phyloP scores from a whole-genome alignment of 2,113 vertebrate species.

The Clupea harengus region DNA sequence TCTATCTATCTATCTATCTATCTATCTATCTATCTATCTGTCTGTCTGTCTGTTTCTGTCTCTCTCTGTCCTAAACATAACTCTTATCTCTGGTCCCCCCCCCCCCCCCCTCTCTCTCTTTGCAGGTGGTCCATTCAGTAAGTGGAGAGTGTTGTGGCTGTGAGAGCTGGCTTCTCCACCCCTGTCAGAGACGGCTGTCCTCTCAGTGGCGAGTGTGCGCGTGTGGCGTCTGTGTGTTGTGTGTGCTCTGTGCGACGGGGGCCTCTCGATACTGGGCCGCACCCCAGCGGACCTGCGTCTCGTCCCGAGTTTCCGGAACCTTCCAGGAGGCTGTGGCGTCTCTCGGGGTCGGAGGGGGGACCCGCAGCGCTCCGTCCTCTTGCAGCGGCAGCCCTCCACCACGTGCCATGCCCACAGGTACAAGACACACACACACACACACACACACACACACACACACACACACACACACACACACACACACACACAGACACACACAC shows the following conservation, averaged over 20 bases:
- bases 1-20: neutral
- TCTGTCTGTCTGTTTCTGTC: neutral
- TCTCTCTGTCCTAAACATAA: neutral
- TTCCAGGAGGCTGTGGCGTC: constrained; percentile 13
- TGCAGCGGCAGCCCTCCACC: neutral
- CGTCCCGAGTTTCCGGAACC: neutral
- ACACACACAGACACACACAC: too few relatives aligned
- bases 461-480: too few relatives aligned
- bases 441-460: too few relatives aligned
- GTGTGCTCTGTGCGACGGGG: neutral
- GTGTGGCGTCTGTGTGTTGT: neutral
- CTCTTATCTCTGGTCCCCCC: neutral
- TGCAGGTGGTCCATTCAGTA: neutral
- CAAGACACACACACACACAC: neutral
- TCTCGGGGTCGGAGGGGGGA: neutral
- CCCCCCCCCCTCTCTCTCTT: neutral
- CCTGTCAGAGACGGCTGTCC: constrained; percentile 12
- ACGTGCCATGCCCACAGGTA: constrained; percentile 5
- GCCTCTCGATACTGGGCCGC: neutral
- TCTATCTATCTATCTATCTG: neutral
- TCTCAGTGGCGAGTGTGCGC: neutral
- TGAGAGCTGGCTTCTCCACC: constrained; percentile 10
- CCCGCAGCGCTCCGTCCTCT: neutral
- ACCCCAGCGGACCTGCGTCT: neutral
- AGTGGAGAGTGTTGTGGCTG: constrained; percentile 3